Percentiles rank a stretch among this genome's conserved stretches.
phyloP scores from a whole-genome alignment of 2,888 invertebrate genomes.

The Pardosa pseudoannulata region DNA sequence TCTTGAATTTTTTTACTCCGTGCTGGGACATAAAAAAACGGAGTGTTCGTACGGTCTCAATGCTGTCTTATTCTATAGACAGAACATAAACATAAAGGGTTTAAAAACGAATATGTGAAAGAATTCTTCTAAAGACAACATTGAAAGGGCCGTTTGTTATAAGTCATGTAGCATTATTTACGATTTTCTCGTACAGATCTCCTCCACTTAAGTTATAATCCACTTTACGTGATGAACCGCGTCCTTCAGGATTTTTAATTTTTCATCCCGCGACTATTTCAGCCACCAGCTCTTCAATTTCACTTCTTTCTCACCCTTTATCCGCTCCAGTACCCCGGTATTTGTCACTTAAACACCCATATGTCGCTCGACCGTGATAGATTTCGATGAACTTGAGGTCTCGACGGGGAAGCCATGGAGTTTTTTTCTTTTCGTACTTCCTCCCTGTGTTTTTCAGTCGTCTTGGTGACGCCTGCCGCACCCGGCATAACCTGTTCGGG shows the following conservation, averaged over 20 bases:
- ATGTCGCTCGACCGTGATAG: neutral
- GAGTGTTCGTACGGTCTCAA: too few relatives aligned
- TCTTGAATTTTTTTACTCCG: too few relatives aligned
- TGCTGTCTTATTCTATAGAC: too few relatives aligned
- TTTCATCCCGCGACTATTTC: neutral
- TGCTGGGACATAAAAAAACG: too few relatives aligned
- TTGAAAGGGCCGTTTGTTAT: too few relatives aligned
- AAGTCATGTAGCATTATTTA: too few relatives aligned
- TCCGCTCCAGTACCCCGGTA: neutral
- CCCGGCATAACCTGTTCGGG: constrained; percentile 36
- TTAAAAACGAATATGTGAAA: too few relatives aligned
- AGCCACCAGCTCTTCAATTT: neutral
- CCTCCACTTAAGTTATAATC: too few relatives aligned
- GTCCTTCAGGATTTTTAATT: neutral
- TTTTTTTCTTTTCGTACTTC: neutral
- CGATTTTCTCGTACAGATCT: too few relatives aligned
- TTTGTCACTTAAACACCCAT: constrained; percentile 6
- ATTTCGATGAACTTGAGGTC: constrained; percentile 13
- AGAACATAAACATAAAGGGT: too few relatives aligned
- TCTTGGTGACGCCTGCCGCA: constrained; percentile 3
- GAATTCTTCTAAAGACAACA: too few relatives aligned
- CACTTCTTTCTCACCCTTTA: neutral
- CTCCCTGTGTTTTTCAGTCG: neutral
- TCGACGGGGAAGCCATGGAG: neutral
- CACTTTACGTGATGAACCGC: neutral